Conservation (phyloP, 2,888 invertebrate species). For the Caenorhabditis sp. region DNA sequence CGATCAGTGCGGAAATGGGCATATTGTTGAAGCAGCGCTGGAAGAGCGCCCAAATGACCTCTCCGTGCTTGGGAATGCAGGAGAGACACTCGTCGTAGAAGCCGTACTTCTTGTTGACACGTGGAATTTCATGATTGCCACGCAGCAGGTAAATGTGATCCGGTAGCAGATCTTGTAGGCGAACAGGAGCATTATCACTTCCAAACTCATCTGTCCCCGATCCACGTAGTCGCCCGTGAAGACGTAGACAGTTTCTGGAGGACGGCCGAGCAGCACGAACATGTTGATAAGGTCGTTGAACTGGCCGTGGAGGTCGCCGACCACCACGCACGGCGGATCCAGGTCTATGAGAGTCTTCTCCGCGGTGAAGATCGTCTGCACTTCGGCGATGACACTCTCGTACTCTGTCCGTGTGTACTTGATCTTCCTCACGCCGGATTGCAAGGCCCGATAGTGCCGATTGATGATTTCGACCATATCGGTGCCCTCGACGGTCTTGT, state of each 20-base stretch:
- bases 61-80: slow-evolving; percentile 39
- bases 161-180: slow-evolving; percentile 69
- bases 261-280: slow-evolving; percentile 66
- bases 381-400: slow-evolving; percentile 57
- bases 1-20: slow-evolving; percentile 65
- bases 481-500: slow-evolving; percentile 23
- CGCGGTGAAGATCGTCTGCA: slow-evolving; percentile 45
- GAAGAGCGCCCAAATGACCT: slow-evolving; percentile 60
- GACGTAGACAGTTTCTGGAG: slow-evolving; percentile 65
- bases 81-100: slow-evolving; percentile 64
- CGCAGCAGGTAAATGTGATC: slow-evolving; percentile 63
- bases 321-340: slow-evolving; percentile 63
- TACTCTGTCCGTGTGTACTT: slow-evolving; percentile 61
- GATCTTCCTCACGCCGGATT: slow-evolving; percentile 59
- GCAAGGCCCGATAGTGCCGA: slow-evolving; percentile 53
- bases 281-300: slow-evolving; percentile 70
- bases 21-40: slow-evolving; percentile 69
- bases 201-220: slow-evolving; percentile 66
- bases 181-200: slow-evolving; percentile 68
- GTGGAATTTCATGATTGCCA: slow-evolving; percentile 71
- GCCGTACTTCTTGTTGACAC: slow-evolving; percentile 70
- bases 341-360: slow-evolving; percentile 66
- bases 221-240: slow-evolving; percentile 73
- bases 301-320: slow-evolving; percentile 68
- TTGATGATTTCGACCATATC: slow-evolving; percentile 51